Base-by-base conservation (phyloP, 2,113 vertebrate species). In the Dendrocopos noguchii region DNA sequence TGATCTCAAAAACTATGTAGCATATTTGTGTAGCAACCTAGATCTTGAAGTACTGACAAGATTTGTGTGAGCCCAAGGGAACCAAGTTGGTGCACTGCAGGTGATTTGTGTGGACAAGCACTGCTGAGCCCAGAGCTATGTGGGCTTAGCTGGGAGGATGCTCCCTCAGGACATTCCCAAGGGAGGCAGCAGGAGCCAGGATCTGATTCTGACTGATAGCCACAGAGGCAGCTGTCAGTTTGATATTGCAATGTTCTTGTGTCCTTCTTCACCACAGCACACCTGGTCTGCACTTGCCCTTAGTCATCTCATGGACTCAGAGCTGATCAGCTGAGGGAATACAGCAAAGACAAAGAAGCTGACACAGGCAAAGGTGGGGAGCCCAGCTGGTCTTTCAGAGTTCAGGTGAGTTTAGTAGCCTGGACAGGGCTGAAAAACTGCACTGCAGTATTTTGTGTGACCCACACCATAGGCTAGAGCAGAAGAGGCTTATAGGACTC, bases 151-250 rank as follows among this genome's bases (percentile, higher is more conserved):
- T 73, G 29, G 25, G 25, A 42, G n/a, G 16, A 29, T 52, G 1
- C 13, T 52, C 42, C 60, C 80, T 73, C 7, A 15, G 63, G 57
- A 50, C 33, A 52, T 31, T 21, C 27, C 47, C 18, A 42, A 50
- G 47, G 84, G 42, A 86, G 65, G 59, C 83, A 57, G n/a, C 42
- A 82, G 34, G 24, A 93, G 47, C n/a, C 56, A 84, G 24, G 42
- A 63, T 72, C 67, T 66, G 33, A 57, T 39, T 67, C 79, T 33
- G 64, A n/a, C 27, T n/a, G 25, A 74, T 7, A 33, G 29, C 21
- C 31, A 20, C 0, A 6, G 31, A 70, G 15, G 60, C 64, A 77
- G 64, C 20, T 71, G 29, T 14, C n/a, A 85, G 29, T 52, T 53
- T 31, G 46, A 61, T 44, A 72, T 87, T 82, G 76, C 46, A 81